Base-by-base conservation (phyloP, 2,113 vertebrate species). In the Urocitellus parryii region DNA sequence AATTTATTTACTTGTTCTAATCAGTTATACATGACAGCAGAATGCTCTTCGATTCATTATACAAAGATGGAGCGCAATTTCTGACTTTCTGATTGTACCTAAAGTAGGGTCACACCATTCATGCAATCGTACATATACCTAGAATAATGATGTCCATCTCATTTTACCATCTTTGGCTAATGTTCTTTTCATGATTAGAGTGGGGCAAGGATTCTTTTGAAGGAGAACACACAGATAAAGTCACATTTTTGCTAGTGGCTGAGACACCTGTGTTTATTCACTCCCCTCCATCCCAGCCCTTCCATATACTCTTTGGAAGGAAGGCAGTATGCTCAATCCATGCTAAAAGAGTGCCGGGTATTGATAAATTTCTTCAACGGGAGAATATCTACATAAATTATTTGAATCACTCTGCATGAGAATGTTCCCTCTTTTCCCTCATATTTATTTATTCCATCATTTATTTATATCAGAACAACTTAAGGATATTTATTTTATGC, bases 221-320 rank as follows among this genome's bases (percentile, higher is more conserved):
- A 81, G 37, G 72, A 68, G 45, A 11, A 81, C 72, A 65, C 27
- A 51, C 24, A 42, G 4, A 20, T 29, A 67, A 90, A 61, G 13
- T 61, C 12, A 14, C 8, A 32, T 85, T 78, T 56, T 73, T 53
- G 56, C 74, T 13, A 39, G 1, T 84, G 84, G 7, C 56, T 87
- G 37, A 63, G 42, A 68, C 34, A 53, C 4, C 8, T 51, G 2
- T 76, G 70, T 53, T 88, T 79, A 17, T 82, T 32, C 42, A 18
- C 0, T 81, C 0, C 22, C 12, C 2, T 3, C 18, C 27, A 3
- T 4, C 4, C 16, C 17, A 8, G 18, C 5, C 5, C 42, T 80
- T 89, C 45, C 22, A 58, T 61, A 20, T 7, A 6, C 5, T 65
- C 56, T 67, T 80, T 53, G 51, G 78, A 81, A 84, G 39, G 12